Evolutionary conservation across 2,113 vertebrate genomes (phyloP).

Genomic region (Tyrannus savana): DNA sequence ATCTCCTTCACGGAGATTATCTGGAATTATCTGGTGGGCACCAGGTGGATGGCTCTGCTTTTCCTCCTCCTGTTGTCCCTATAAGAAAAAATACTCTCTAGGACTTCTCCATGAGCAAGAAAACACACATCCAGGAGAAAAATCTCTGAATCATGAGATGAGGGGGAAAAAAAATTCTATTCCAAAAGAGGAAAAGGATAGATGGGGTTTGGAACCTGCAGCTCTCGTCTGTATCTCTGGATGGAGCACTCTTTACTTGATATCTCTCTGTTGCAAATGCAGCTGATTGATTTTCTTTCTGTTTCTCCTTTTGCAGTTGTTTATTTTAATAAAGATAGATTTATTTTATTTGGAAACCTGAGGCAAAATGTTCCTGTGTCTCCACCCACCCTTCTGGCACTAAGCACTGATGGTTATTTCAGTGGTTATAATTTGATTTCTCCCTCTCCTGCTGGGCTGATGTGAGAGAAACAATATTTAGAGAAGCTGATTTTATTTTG

Average conservation of each 20-base stretch:
- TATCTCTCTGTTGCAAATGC: conserved; percentile 13
- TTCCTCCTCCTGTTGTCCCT: not conserved
- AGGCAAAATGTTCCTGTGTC: conserved; percentile 15
- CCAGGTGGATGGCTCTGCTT: not conserved
- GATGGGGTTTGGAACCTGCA: not conserved
- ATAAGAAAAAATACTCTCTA: not conserved
- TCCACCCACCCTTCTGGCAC: not conserved
- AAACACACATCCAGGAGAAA: not conserved
- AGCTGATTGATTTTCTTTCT: conserved; percentile 52
- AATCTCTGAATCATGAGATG: not conserved
- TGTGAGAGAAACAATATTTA: conserved; percentile 58
- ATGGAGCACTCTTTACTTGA: not conserved
- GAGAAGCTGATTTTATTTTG: not conserved
- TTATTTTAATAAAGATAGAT: conserved; percentile 69
- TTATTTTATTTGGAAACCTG: conserved; percentile 22
- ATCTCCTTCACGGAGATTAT: not conserved
- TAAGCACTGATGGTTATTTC: not conserved
- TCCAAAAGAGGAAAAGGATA: not conserved
- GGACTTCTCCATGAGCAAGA: not conserved
- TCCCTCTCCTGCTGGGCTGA: conserved; percentile 45
- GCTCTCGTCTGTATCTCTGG: not conserved
- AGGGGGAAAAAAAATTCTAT: fast-evolving
- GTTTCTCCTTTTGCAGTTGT: conserved; percentile 40
- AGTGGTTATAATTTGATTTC: conserved; percentile 63
- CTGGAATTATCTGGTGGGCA: not conserved